A percentile compares a stretch with the other conserved stretches of the same genome.
Evolutionary conservation across 2,113 vertebrate species (phyloP).

Genomic region (Muscicapa adusta): DNA sequence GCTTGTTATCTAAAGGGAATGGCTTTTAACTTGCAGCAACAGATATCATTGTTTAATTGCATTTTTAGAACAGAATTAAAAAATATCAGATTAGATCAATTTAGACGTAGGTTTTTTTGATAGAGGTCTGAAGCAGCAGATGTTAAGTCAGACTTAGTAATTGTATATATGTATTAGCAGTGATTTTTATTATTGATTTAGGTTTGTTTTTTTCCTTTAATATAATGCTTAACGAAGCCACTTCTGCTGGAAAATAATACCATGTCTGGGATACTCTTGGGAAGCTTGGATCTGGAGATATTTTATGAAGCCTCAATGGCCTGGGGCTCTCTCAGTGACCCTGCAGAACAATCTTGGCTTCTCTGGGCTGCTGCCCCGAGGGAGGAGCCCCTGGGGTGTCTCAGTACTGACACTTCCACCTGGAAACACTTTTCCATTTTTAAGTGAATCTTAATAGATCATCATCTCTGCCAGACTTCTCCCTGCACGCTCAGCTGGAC

Average conservation of each 20-base stretch:
- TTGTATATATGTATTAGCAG: not conserved
- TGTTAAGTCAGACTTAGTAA: not conserved
- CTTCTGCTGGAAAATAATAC: not conserved
- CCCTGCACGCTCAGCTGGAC: not conserved
- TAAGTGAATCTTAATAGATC: not conserved
- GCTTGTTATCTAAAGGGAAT: slow-evolving; percentile 42
- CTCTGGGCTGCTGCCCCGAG: not conserved
- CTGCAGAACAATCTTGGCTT: not conserved
- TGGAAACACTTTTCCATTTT: not conserved
- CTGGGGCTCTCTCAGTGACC: not conserved
- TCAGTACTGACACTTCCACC: not conserved
- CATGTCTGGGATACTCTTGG: not conserved
- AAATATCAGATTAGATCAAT: slow-evolving; percentile 2
- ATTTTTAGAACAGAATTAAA: slow-evolving; percentile 34
- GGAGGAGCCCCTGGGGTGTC: not conserved
- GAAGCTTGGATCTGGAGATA: not conserved
- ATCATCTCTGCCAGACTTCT: not conserved
- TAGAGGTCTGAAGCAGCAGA: not conserved
- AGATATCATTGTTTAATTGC: slow-evolving; percentile 65
- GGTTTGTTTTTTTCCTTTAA: not conserved
- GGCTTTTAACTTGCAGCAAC: slow-evolving; percentile 21
- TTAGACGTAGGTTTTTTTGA: not conserved
- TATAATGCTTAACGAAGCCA: not conserved
- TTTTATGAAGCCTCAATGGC: not conserved
- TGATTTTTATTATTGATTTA: not conserved